These are phyloP conservation scores for Macrophya alboannulata DNA, from an alignment of 2,888 invertebrate genomes.

Conservation along the genomic window DNA sequence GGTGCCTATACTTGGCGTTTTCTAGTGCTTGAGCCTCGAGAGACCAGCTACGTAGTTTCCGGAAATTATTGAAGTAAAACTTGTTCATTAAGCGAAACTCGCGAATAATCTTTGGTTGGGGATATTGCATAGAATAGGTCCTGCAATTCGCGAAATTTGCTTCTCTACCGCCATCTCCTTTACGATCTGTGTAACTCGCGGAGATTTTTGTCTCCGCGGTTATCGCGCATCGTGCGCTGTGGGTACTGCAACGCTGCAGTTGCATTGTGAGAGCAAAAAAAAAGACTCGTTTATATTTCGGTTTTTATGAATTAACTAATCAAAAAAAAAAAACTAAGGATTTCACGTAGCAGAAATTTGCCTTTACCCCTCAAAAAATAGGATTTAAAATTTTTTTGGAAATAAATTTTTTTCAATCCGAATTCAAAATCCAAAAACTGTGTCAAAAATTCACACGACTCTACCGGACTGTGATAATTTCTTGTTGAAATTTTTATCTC, in stretches of 20 bases:
- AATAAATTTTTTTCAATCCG: too few species aligned
- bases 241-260: background rate
- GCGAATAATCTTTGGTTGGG: conserved; percentile 15
- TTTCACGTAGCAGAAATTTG: too few species aligned
- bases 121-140: background rate
- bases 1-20: background rate
- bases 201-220: background rate
- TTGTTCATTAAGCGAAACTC: conserved; percentile 1
- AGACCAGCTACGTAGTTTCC: background rate
- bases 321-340: too few species aligned
- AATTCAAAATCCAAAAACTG: too few species aligned
- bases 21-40: background rate
- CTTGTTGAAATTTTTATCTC: too few species aligned
- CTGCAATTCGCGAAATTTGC: conserved; percentile 8
- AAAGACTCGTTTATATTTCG: too few species aligned
- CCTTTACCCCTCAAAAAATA: too few species aligned
- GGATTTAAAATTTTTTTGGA: too few species aligned
- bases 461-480: too few species aligned
- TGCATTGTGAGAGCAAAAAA: background rate
- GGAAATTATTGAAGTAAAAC: conserved; percentile 18
- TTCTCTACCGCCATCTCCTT: conserved; percentile 36
- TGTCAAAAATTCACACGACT: too few species aligned
- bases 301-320: too few species aligned
- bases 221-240: background rate
- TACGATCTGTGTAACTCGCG: background rate